Percentiles rank a stretch among this genome's conserved stretches.
Evolutionary conservation across 2,113 vertebrate species (phyloP).

Genomic region (Tragulus kanchil): DNA sequence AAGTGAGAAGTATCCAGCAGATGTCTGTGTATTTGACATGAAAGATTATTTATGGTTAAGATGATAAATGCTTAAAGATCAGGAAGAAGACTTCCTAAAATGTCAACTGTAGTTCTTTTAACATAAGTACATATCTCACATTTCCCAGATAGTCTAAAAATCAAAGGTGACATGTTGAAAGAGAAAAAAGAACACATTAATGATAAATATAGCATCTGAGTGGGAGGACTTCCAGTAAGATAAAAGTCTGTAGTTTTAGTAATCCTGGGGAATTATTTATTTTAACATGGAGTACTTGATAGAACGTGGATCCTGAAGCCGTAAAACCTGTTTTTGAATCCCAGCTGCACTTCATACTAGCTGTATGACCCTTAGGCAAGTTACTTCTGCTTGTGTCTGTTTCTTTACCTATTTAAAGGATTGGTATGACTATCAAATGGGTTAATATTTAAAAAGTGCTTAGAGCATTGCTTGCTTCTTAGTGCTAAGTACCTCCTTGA

Average conservation of each 20-base stretch:
- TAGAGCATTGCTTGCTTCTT: background rate
- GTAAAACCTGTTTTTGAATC: slow-evolving; percentile 7
- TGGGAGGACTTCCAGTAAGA: slow-evolving; percentile 19
- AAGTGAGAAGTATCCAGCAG: background rate
- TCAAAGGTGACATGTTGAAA: slow-evolving; percentile 33
- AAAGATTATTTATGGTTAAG: slow-evolving; percentile 49
- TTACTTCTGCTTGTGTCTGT: background rate
- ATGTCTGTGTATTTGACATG: slow-evolving; percentile 36
- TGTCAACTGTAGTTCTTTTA: slow-evolving; percentile 13
- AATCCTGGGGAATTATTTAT: slow-evolving; percentile 31
- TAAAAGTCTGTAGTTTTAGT: slow-evolving; percentile 42
- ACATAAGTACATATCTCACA: slow-evolving; percentile 23
- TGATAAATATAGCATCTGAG: slow-evolving; percentile 31
- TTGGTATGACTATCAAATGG: background rate
- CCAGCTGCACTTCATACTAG: background rate
- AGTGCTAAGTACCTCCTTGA: background rate
- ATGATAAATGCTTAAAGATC: slow-evolving; percentile 63
- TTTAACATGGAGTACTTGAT: background rate
- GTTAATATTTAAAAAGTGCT: slow-evolving; percentile 20
- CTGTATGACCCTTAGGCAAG: background rate
- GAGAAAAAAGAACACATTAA: slow-evolving; percentile 22
- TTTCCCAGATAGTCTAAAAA: slow-evolving; percentile 48
- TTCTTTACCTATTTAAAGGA: background rate
- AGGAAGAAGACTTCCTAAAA: slow-evolving; percentile 47
- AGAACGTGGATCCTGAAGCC: background rate